phyloP scores from a whole-genome alignment of 2,888 invertebrate species.

The Andrena marginata region DNA sequence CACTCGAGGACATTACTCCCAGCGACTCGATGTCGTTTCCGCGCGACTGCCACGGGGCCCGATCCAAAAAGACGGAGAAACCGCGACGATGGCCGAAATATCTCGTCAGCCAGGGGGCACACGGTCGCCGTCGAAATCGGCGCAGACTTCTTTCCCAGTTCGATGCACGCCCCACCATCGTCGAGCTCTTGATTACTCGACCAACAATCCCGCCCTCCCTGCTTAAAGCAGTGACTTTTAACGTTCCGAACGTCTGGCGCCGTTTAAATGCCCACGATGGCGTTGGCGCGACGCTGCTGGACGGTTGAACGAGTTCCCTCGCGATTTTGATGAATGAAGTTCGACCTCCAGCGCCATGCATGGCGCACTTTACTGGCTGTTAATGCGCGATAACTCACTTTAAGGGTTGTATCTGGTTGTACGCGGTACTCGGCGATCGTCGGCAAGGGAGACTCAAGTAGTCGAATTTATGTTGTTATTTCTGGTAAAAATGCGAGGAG shows the following conservation, averaged over 20 bases:
- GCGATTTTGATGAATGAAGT: not conserved
- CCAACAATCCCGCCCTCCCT: not conserved
- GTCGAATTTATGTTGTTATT: not conserved
- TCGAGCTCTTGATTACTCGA: slow-evolving; percentile 8
- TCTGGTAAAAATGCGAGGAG: no score
- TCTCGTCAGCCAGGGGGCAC: slow-evolving; percentile 26
- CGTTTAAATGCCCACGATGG: not conserved
- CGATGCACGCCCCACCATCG: slow-evolving; percentile 32
- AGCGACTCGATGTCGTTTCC: slow-evolving; percentile 39
- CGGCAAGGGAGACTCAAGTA: not conserved
- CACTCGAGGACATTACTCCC: slow-evolving; percentile 71
- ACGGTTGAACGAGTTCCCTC: not conserved
- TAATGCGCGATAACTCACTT: slow-evolving; percentile 1
- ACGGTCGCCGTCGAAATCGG: slow-evolving; percentile 10
- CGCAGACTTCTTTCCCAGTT: slow-evolving; percentile 27
- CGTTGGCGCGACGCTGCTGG: not conserved
- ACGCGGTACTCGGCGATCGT: not conserved
- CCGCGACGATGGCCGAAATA: slow-evolving; percentile 51
- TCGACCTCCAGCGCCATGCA: not conserved
- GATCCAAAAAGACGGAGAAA: slow-evolving; percentile 52
- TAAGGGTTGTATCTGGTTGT: not conserved
- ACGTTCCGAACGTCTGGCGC: not conserved
- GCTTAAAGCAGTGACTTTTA: slow-evolving; percentile 9
- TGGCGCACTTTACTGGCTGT: not conserved
- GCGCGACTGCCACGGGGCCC: slow-evolving; percentile 39